A percentile compares a stretch with the other conserved stretches of the same genome.
phyloP scores from a whole-genome alignment of 1,140 invertebrate genomes.

The Drosophila kepulauana region DNA sequence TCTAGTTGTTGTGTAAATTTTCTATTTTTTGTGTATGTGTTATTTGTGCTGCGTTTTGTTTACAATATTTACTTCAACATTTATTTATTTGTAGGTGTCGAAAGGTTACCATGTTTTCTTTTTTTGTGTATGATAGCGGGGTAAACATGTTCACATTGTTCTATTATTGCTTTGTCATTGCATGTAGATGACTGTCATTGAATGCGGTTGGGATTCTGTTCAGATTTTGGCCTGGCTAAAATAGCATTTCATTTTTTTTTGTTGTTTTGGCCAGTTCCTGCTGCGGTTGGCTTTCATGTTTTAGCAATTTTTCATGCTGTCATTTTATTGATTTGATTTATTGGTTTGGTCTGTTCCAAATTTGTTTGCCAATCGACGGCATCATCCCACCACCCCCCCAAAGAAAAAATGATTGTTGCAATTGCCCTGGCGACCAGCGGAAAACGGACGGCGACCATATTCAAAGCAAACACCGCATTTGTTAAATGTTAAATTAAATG shows the following conservation, averaged over 20 bases:
- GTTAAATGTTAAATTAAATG: slow-evolving; percentile 9
- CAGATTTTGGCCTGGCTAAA: slow-evolving; percentile 29
- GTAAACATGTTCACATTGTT: slow-evolving; percentile 44
- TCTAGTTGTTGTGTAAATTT: slow-evolving; percentile 4
- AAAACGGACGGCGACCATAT: not conserved
- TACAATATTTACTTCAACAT: slow-evolving; percentile 70
- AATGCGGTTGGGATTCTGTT: slow-evolving; percentile 52
- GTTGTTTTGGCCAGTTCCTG: slow-evolving; percentile 24
- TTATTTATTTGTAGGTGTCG: slow-evolving; percentile 78
- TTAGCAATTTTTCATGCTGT: slow-evolving; percentile 76
- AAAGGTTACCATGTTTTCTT: slow-evolving; percentile 54
- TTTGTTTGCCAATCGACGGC: slow-evolving; percentile 41
- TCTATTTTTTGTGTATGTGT: slow-evolving; percentile 12
- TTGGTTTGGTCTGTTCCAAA: slow-evolving; percentile 62
- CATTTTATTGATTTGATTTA: slow-evolving; percentile 79
- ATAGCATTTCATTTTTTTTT: slow-evolving; percentile 43
- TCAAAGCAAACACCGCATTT: not conserved
- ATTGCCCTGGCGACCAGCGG: not conserved
- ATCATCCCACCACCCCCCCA: slow-evolving; percentile 5
- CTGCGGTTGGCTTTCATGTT: slow-evolving; percentile 71
- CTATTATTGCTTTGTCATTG: slow-evolving; percentile 52
- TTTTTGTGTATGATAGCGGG: slow-evolving; percentile 17
- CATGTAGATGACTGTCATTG: slow-evolving; percentile 61
- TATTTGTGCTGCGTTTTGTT: slow-evolving; percentile 54
- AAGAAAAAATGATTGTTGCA: slow-evolving; percentile 26